These are phyloP conservation scores for Urosaurus nigricauda DNA, from an alignment of 2,797 vertebrate species.

Conservation along the genomic window DNA sequence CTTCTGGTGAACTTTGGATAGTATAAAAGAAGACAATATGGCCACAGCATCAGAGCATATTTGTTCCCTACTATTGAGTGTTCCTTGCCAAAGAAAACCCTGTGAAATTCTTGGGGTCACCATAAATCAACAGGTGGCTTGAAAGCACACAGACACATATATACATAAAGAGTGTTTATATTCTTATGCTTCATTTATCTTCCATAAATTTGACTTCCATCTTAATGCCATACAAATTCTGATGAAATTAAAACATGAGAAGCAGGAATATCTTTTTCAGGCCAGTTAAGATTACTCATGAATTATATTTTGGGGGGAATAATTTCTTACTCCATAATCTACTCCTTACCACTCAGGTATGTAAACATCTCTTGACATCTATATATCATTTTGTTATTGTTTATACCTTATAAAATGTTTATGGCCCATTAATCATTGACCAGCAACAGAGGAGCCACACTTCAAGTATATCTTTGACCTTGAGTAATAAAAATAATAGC, in stretches of 20 bases:
- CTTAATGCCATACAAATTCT: not conserved
- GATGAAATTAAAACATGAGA: not conserved
- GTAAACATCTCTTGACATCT: not conserved
- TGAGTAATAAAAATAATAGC: not conserved
- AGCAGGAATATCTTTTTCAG: not conserved
- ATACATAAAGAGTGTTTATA: no score
- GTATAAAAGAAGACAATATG: no score
- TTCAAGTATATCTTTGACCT: not conserved
- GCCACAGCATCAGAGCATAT: no score
- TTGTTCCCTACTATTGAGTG: no score
- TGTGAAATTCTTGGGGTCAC: not conserved
- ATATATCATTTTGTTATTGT: not conserved
- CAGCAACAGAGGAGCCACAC: not conserved
- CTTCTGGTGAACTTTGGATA: no score
- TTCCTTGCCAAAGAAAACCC: no score
- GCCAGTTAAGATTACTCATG: not conserved
- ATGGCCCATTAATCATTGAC: not conserved
- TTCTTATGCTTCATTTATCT: no score
- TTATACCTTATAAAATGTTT: not conserved
- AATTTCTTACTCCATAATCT: not conserved
- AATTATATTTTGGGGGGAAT: not conserved
- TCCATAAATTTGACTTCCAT: not conserved
- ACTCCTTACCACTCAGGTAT: not conserved
- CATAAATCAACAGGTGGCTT: not conserved
- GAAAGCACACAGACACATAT: not conserved